Percentiles rank a stretch among this genome's conserved stretches.
phyloP scores from a whole-genome alignment of 2,888 invertebrate species.

The Ectemnius lituratus region DNA sequence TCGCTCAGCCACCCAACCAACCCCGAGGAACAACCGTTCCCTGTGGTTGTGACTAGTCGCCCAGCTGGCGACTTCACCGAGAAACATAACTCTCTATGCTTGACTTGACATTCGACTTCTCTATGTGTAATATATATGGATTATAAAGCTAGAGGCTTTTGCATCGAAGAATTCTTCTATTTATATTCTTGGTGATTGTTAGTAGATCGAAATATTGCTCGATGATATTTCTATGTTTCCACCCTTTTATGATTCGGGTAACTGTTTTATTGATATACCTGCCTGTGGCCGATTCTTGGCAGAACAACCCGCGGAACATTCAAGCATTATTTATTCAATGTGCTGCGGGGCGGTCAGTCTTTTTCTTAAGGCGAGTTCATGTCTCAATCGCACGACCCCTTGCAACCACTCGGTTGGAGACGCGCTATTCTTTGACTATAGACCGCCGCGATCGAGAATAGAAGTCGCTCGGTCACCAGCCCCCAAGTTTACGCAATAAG shows the following conservation, averaged over 20 bases:
- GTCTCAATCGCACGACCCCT: conserved; percentile 21
- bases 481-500: conserved; percentile 15
- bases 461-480: conserved; percentile 2
- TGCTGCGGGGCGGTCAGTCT: conserved; percentile 24
- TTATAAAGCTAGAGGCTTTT: too few species aligned
- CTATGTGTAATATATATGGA: too few species aligned
- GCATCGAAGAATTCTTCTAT: too few species aligned
- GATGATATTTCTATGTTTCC: too few species aligned
- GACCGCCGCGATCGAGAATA: conserved; percentile 10
- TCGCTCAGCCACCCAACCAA: conserved; percentile 26
- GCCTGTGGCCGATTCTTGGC: conserved; percentile 22
- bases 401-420: conserved; percentile 18
- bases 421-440: conserved; percentile 11
- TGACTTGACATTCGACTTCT: too few species aligned
- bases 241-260: too few species aligned
- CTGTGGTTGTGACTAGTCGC: conserved; percentile 24
- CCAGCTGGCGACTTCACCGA: conserved; percentile 47
- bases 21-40: conserved; percentile 52
- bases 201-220: too few species aligned
- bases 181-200: too few species aligned
- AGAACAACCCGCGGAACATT: conserved; percentile 34
- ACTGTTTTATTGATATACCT: too few species aligned
- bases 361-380: conserved; percentile 11
- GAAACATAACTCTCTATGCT: not conserved
- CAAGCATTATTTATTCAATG: conserved; percentile 48